A percentile compares a stretch with the other conserved stretches of the same genome.
phyloP scores from a whole-genome alignment of 2,797 vertebrate genomes.

The Malurus splendens region DNA sequence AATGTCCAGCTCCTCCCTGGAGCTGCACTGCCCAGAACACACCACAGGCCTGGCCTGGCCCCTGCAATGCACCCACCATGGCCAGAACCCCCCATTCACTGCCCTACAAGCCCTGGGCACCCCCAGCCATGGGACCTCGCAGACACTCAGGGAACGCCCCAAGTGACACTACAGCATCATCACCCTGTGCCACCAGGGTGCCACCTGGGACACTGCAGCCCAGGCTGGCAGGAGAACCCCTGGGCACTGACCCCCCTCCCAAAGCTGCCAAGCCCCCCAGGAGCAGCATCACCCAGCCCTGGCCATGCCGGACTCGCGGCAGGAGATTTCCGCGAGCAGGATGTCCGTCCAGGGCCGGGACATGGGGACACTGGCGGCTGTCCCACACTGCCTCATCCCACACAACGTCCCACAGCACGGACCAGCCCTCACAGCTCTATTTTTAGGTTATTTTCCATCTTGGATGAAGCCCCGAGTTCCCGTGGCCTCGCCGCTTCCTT shows the following conservation, averaged over 20 bases:
- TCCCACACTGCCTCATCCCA: neutral
- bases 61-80: accelerated
- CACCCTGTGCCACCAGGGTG: neutral
- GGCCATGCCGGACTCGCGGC: accelerated
- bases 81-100: neutral
- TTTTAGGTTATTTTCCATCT: neutral
- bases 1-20: neutral
- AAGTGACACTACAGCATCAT: neutral
- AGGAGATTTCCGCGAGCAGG: neutral
- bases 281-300: neutral
- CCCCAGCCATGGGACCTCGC: accelerated
- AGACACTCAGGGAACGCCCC: accelerated
- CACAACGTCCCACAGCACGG: neutral
- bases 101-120: accelerated
- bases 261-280: neutral
- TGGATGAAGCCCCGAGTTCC: neutral
- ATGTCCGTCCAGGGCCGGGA: accelerated
- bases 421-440: neutral
- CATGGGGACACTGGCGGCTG: accelerated
- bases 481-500: accelerated
- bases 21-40: neutral
- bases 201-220: neutral
- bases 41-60: neutral
- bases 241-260: accelerated
- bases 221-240: neutral